Percentiles rank a stretch among this genome's conserved stretches.
phyloP scores from a whole-genome alignment of 2,113 vertebrate genomes.

The Chaetura pelagica region DNA sequence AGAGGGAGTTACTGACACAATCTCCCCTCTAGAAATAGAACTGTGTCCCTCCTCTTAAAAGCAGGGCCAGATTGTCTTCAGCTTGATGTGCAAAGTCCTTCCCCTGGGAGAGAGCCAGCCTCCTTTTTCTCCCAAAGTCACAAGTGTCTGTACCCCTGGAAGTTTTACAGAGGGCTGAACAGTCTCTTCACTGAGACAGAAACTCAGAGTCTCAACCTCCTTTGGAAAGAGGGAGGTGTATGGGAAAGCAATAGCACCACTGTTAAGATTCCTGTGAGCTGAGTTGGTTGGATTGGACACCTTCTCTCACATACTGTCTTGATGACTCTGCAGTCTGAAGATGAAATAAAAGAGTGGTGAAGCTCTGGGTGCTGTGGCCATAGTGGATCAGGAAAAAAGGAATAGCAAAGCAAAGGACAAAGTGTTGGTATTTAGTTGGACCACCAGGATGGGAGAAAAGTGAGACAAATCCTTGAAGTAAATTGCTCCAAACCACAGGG shows the following conservation, averaged over 20 bases:
- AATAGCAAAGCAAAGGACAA: background rate
- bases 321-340: background rate
- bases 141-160: background rate
- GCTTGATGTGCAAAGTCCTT: background rate
- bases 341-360: background rate
- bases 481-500: slow-evolving; percentile 29
- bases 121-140: background rate
- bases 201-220: background rate
- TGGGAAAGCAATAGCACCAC: background rate
- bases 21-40: slow-evolving; percentile 18
- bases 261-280: background rate
- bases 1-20: background rate
- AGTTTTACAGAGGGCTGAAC: background rate
- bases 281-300: background rate
- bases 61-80: background rate
- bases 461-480: slow-evolving; percentile 19
- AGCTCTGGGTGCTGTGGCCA: background rate
- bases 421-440: background rate
- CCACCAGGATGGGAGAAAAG: slow-evolving; percentile 39
- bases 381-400: background rate
- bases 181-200: background rate
- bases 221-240: background rate
- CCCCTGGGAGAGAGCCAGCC: background rate
- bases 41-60: background rate
- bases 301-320: background rate